These are phyloP conservation scores for Globicephala melas DNA, from an alignment of 2,113 vertebrate species.

Conservation along the genomic window DNA sequence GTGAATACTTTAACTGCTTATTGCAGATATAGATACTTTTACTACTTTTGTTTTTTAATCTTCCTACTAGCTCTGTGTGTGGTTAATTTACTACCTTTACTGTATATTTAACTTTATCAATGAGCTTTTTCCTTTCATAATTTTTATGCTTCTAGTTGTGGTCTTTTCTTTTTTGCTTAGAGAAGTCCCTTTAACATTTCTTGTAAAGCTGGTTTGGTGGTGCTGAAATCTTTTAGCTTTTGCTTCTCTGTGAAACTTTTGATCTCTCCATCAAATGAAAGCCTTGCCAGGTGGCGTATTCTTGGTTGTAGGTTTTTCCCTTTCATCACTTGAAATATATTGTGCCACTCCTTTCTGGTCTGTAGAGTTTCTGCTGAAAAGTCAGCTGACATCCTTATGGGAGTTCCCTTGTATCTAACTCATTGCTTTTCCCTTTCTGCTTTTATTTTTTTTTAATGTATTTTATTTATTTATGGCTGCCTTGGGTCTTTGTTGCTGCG, in stretches of 20 bases:
- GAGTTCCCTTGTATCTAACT: not conserved
- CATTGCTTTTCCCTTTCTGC: not conserved
- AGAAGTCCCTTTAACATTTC: not conserved
- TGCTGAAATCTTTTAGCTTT: not conserved
- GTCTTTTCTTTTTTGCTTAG: not conserved
- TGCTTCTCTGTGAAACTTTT: not conserved
- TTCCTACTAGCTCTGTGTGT: not conserved
- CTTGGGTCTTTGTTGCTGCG: no score
- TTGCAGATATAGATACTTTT: no score
- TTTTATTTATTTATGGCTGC: no score
- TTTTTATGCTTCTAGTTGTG: not conserved
- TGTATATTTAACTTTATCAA: not conserved
- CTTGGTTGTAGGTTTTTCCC: not conserved
- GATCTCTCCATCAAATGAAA: not conserved
- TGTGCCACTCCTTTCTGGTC: not conserved
- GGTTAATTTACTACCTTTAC: not conserved
- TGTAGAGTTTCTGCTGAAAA: not conserved
- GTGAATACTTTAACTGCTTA: not conserved
- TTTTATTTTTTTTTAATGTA: not conserved
- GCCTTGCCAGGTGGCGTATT: not conserved
- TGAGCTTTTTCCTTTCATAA: not conserved
- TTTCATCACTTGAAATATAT: not conserved
- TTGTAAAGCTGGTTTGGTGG: not conserved
- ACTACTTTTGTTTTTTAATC: not conserved
- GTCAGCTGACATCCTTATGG: not conserved